phyloP scores from a whole-genome alignment of 2,113 vertebrate species.

The Carassius gibelio region DNA sequence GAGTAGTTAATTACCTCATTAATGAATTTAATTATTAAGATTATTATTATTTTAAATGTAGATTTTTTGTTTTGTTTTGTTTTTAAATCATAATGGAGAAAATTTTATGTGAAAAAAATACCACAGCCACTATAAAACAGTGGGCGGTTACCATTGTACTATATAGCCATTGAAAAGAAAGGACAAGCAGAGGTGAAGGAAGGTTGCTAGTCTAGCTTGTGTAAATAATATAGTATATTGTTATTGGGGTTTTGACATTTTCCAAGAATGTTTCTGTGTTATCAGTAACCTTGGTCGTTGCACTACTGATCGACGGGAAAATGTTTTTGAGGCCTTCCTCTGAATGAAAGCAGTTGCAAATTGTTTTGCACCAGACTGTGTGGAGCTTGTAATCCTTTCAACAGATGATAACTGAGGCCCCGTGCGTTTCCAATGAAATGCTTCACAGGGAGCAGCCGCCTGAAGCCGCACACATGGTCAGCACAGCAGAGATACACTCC shows the following conservation, averaged over 20 bases:
- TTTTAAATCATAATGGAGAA: too few relatives aligned
- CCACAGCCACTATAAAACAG: not conserved
- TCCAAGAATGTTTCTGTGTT: conserved; percentile 7
- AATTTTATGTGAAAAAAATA: not conserved
- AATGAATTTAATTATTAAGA: too few relatives aligned
- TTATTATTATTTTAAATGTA: too few relatives aligned
- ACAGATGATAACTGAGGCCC: conserved; percentile 1
- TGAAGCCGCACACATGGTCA: not conserved
- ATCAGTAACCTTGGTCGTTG: conserved; percentile 13
- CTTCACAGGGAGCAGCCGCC: not conserved
- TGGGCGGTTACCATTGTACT: not conserved
- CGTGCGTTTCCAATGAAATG: conserved; percentile 8
- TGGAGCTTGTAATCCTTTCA: not conserved
- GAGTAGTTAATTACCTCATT: too few relatives aligned
- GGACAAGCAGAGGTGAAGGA: not conserved
- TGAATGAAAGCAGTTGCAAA: not conserved
- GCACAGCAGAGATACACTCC: not conserved
- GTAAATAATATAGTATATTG: not conserved
- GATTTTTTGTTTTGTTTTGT: too few relatives aligned
- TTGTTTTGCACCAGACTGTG: not conserved
- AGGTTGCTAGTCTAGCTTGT: not conserved
- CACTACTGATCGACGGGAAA: not conserved
- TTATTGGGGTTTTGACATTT: conserved; percentile 3
- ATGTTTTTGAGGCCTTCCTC: not conserved
- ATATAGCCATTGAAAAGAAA: not conserved